These are phyloP conservation scores for Agrilus cyanescens DNA, from an alignment of 2,888 invertebrate species.

Conservation along the genomic window DNA sequence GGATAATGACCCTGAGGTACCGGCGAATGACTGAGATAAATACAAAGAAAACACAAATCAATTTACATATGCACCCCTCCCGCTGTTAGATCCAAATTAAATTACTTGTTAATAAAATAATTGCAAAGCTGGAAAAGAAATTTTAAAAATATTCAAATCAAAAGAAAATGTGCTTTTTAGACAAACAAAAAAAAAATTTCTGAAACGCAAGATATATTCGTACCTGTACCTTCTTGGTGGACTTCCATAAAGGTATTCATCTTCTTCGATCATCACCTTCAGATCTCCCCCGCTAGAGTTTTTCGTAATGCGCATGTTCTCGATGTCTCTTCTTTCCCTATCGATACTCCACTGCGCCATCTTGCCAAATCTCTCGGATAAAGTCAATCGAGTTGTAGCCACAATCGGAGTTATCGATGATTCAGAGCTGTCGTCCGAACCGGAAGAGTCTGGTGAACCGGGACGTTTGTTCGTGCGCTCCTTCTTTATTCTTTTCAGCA, in stretches of 20 bases:
- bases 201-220: constrained; percentile 4
- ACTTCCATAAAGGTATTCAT: constrained; percentile 39
- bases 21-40: constrained; percentile 41
- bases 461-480: constrained; percentile 32
- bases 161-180: background rate
- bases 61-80: background rate
- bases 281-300: constrained; percentile 51
- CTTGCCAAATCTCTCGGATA: constrained; percentile 82
- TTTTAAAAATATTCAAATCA: background rate
- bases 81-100: too few relatives aligned
- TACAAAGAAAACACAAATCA: background rate
- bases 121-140: background rate
- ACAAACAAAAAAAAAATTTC: background rate
- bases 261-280: constrained; percentile 64
- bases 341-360: constrained; percentile 87
- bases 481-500: constrained; percentile 33
- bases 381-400: constrained; percentile 51
- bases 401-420: constrained; percentile 50
- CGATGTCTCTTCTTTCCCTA: constrained; percentile 59
- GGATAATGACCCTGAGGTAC: constrained; percentile 69
- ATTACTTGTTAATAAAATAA: too few relatives aligned
- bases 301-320: constrained; percentile 77
- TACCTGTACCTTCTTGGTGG: constrained; percentile 43
- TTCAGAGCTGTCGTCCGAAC: constrained; percentile 46
- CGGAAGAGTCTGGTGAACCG: constrained; percentile 44